Base-by-base conservation (phyloP, 2,113 vertebrate species). In the Perognathus longimembris region DNA sequence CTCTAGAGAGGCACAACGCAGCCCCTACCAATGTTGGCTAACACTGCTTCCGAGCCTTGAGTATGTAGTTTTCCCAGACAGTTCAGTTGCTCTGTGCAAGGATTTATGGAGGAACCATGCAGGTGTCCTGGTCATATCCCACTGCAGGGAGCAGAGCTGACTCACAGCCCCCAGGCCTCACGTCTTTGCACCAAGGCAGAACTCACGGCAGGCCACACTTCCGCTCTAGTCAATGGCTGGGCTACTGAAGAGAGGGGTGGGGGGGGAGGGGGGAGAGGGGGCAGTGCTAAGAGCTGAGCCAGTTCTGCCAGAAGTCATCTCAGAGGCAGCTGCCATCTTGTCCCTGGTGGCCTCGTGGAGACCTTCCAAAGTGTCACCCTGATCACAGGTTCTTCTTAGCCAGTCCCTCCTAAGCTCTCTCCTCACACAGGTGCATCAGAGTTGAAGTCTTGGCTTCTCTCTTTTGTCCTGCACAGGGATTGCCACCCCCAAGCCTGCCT, bases 221-320 rank as follows among this genome's bases (percentile, higher is more conserved):
- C 64, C 0, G 6, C 8, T 87, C 59, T 32, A 36, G 77, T 34
- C 17, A 61, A 14, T 5, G 59, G 20, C 70, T n/a, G 14, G 17
- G 50, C 50, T 15, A 54, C 14, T 3, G 11, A 54, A 54, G 50
- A 54, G 21, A 59, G 36, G 22, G 26, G 9, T n/a, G n/a, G 4
- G 15, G 22, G 36, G 45, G 9, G 45, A 45, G 6, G 7, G 12
- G 45, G 11, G 12, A 2, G 2, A 30, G 0, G 1, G 34, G 21
- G 42, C 50, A 38, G 21, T 4, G 14, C 6, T 8, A 5, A 28
- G 32, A 15, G 26, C 32, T 38, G 26, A 75, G 26, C 34, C 54
- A 32, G 50, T 54, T 54, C 50, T 54, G 12, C 50, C 17, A 15
- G 17, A 54, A 54, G 17, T 54, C 50, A 17, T 54, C 50, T 15